A percentile compares a stretch with the other conserved stretches of the same genome.
These are phyloP conservation scores for Gibbula magus DNA, from an alignment of 2,888 invertebrate genomes.

Conservation along the genomic window DNA sequence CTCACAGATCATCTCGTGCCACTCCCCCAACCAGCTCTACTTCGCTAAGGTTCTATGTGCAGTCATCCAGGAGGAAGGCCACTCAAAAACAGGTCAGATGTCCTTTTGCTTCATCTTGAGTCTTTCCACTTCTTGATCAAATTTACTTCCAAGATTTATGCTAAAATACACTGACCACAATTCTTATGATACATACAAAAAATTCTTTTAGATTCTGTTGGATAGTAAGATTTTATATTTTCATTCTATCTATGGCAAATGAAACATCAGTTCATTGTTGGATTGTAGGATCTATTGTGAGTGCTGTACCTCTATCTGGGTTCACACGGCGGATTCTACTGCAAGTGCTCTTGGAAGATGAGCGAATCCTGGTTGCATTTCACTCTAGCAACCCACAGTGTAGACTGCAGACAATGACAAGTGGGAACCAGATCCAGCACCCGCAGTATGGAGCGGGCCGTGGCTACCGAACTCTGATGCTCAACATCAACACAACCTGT, in stretches of 20 bases:
- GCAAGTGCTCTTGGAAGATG: conserved; percentile 89
- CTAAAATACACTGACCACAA: background rate
- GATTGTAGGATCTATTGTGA: conserved; percentile 44
- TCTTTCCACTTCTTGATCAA: background rate
- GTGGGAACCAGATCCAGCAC: conserved; percentile 75
- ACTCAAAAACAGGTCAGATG: conserved; percentile 71
- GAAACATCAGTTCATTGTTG: background rate
- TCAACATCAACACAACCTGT: conserved; percentile 86
- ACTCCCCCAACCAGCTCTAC: conserved; percentile 88
- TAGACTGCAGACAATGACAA: conserved; percentile 54
- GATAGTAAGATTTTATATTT: background rate
- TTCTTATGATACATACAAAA: background rate
- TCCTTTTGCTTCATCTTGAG: background rate
- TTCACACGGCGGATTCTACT: conserved; percentile 90
- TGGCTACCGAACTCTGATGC: conserved; percentile 83
- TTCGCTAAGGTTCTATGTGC: conserved; percentile 87
- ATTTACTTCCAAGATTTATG: background rate
- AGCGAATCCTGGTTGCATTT: conserved; percentile 87
- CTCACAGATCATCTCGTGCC: conserved; percentile 88
- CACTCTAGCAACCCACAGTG: conserved; percentile 46
- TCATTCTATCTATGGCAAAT: background rate
- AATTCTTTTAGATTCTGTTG: background rate
- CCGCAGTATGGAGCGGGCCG: conserved; percentile 85
- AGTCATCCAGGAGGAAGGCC: conserved; percentile 81
- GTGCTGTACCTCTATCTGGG: conserved; percentile 81